Evolutionary conservation across 2,888 invertebrate genomes (phyloP), one percentile per base, ranked within the genome.

Genomic region (Seira musarum): DNA sequence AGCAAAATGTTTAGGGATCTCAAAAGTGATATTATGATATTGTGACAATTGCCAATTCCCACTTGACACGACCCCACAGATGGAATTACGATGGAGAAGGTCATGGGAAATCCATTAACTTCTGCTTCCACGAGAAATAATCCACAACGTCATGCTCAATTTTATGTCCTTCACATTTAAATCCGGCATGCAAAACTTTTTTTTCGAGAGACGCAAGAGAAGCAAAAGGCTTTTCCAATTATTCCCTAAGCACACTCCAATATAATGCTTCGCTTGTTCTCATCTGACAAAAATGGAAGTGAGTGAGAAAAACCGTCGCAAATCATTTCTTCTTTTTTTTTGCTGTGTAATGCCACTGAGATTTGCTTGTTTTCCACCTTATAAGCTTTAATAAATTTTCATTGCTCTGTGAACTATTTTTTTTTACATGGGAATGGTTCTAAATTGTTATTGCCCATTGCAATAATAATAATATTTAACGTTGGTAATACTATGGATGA

Each of bases 51-150:
- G 80, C 81, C 73, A 84, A 86, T 83, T 85, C 85, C 85, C 85
- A 84, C 84, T 83, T 84, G 87, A 87, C 87, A 84, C 82, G 87
- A 85, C 87, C 87, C 83, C 84, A 86, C 85, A 85, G 83, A 84
- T 83, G 82, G 84, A 84, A 73, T 71, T 78, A 71, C 71, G 67
- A 65, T 74, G 49, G 46, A 70, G 53, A 74, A 85, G 85, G 87
- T 86, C 85, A 86, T 86, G 86, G 86, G 86, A 86, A 87, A 85
- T 84, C 82, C 82, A 82, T 83, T 84, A 84, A 74, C 78, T 76
- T 60, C 79, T 83, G 84, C 67, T 83, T 81, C 83, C 77, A 76
- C 82, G 72, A 75, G 60, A 60, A 69, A 83, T 84, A 85, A 85
- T 86, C 81, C 80, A 75, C 84, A 78, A 65, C 83, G 85, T 86